Evolutionary conservation across 2,797 vertebrate species (phyloP).

Genomic region (Centroberyx gerrardi): DNA sequence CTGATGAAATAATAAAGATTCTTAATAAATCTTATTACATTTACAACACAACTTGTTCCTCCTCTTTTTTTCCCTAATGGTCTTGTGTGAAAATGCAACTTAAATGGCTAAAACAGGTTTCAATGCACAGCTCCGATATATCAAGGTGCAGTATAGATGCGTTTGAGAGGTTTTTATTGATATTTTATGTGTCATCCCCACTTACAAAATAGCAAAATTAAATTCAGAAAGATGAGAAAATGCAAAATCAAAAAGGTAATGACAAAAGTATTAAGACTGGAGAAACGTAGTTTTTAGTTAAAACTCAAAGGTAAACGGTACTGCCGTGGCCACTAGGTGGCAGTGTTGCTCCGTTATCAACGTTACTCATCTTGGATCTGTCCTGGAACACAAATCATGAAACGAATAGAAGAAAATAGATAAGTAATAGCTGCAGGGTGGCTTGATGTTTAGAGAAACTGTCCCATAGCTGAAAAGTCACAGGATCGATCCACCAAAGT

Average conservation of each 20-base stretch:
- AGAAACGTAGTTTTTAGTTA: slow-evolving; percentile 11
- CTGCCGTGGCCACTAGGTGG: slow-evolving; percentile 42
- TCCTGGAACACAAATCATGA: not conserved
- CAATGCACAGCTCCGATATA: not conserved
- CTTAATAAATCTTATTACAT: slow-evolving; percentile 91
- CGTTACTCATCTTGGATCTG: not conserved
- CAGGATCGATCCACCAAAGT: not conserved
- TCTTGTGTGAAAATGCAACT: not conserved
- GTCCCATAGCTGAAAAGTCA: not conserved
- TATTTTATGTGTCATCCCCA: not conserved
- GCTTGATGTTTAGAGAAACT: not conserved
- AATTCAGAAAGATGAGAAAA: slow-evolving; percentile 12
- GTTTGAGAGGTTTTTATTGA: slow-evolving; percentile 2
- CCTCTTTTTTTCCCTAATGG: slow-evolving; percentile 38
- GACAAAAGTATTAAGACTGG: slow-evolving; percentile 10
- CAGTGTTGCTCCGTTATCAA: slow-evolving; percentile 1
- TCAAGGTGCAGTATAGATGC: not conserved
- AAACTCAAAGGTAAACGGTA: not conserved
- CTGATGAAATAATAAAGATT: slow-evolving; percentile 89
- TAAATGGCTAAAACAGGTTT: not conserved
- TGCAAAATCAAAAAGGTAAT: slow-evolving; percentile 20
- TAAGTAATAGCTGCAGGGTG: not conserved
- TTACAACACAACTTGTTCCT: slow-evolving; percentile 78
- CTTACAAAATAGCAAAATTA: slow-evolving; percentile 27
- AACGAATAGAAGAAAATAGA: not conserved